A percentile compares a stretch with the other conserved stretches of the same genome.
phyloP scores from a whole-genome alignment of 2,797 vertebrate genomes.

The Sebastes steindachneri region DNA sequence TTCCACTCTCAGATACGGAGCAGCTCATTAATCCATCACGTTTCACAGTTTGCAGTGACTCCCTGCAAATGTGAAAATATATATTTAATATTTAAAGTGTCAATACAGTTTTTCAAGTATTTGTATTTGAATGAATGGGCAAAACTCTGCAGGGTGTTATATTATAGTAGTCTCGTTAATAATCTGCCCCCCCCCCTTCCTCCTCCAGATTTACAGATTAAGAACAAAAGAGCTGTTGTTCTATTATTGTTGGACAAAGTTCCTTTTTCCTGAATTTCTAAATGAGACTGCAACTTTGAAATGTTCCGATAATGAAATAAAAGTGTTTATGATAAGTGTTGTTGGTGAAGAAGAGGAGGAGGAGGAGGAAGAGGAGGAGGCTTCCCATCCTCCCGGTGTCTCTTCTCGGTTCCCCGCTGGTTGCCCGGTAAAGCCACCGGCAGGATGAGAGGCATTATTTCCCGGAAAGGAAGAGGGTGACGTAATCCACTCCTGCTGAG shows the following conservation, averaged over 20 bases:
- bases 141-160: no score
- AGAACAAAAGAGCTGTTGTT: background rate
- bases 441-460: constrained; percentile 53
- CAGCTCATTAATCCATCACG: no score
- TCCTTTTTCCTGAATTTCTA: background rate
- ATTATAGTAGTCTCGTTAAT: no score
- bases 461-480: constrained; percentile 67
- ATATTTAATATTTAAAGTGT: no score
- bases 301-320: background rate
- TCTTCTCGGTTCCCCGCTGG: constrained; percentile 37
- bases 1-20: no score
- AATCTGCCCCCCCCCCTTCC: no score
- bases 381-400: background rate
- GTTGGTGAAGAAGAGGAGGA: background rate
- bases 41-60: no score
- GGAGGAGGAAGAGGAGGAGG: background rate
- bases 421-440: constrained; percentile 43
- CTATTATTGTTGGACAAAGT: background rate
- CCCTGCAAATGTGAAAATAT: no score
- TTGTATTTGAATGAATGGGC: no score
- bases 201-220: background rate
- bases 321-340: background rate
- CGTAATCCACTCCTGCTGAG: constrained; percentile 27
- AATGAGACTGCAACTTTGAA: background rate
- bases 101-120: no score